Percentiles rank a stretch among this genome's conserved stretches.
Evolutionary conservation across 2,113 vertebrate species (phyloP).

Genomic region (Oncorhynchus mykiss): DNA sequence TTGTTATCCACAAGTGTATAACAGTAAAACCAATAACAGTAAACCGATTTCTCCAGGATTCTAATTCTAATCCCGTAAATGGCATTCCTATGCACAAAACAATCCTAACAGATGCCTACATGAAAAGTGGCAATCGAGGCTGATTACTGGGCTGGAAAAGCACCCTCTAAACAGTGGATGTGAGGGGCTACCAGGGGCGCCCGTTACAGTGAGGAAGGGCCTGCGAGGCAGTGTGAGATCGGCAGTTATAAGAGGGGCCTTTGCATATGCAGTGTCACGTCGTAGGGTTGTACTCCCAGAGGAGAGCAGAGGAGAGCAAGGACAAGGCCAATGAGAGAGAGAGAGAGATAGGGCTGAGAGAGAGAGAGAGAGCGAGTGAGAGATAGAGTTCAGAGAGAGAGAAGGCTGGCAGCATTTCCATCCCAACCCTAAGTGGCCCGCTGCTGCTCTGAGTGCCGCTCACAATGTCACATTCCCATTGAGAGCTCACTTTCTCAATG

Average conservation of each 20-base stretch:
- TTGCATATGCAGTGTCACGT: slow-evolving; percentile 16
- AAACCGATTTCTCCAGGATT: background rate
- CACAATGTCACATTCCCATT: background rate
- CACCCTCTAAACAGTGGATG: slow-evolving; percentile 14
- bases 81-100: slow-evolving; percentile 2
- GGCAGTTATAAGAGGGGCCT: slow-evolving; percentile 33
- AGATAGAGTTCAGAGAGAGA: background rate
- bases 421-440: background rate
- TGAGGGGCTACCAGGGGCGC: background rate
- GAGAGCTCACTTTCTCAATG: background rate
- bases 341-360: background rate
- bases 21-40: too few species aligned
- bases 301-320: background rate
- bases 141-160: slow-evolving; percentile 32
- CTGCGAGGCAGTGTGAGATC: slow-evolving; percentile 25
- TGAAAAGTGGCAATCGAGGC: slow-evolving; percentile 22
- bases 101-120: background rate
- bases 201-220: background rate
- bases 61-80: slow-evolving; percentile 1
- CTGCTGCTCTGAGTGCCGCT: background rate
- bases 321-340: background rate
- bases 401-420: background rate
- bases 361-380: background rate
- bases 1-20: background rate
- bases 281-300: background rate